Evolutionary conservation across 2,797 vertebrate species (phyloP).

Genomic region (Glyptemys insculpta): DNA sequence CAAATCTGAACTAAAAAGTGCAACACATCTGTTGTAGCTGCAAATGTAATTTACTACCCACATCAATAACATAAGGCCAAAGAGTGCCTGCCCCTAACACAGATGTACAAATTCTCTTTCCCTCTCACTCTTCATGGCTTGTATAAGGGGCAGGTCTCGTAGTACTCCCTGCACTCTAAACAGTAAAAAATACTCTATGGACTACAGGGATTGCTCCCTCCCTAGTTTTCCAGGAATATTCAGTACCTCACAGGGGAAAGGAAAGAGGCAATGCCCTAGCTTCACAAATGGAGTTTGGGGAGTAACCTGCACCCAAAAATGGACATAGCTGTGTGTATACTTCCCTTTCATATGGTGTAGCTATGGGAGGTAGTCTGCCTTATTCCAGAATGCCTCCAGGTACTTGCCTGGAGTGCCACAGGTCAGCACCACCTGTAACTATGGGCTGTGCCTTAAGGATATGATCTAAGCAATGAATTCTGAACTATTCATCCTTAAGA

Average conservation of each 20-base stretch:
- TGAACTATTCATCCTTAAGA: background rate
- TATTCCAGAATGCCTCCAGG: background rate
- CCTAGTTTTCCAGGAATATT: background rate
- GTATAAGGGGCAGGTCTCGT: too few species aligned
- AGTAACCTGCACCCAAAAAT: background rate
- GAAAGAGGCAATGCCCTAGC: background rate
- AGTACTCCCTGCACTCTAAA: too few species aligned
- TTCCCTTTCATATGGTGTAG: background rate
- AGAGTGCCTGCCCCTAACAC: too few species aligned
- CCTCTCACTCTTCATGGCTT: too few species aligned
- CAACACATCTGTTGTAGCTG: too few species aligned
- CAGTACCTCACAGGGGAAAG: background rate
- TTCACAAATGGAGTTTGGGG: background rate
- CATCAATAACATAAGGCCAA: too few species aligned
- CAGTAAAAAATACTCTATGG: background rate
- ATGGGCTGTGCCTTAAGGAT: background rate
- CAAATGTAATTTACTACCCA: too few species aligned
- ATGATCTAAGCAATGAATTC: background rate
- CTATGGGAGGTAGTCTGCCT: background rate
- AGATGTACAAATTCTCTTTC: too few species aligned
- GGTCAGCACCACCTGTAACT: background rate
- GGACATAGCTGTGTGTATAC: too few species aligned
- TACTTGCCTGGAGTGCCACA: background rate
- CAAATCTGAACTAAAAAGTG: too few species aligned
- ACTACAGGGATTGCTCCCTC: background rate